These are phyloP conservation scores for Drosophila affinis DNA, from an alignment of 2,888 invertebrate species.

Conservation along the genomic window DNA sequence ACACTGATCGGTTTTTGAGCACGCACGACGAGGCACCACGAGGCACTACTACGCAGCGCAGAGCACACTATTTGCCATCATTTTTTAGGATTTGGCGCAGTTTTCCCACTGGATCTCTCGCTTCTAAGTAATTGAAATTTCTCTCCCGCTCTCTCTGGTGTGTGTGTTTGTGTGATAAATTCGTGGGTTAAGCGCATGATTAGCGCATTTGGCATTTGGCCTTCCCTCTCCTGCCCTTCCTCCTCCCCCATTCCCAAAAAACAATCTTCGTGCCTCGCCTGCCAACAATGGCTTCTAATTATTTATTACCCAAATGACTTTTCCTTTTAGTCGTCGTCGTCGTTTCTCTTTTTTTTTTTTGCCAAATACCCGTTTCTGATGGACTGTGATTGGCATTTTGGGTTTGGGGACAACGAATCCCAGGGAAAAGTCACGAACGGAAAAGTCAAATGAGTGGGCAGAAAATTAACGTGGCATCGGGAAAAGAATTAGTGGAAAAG, in stretches of 20 bases:
- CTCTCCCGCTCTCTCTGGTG: too few species aligned
- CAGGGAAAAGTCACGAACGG: conserved; percentile 11
- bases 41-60: conserved; percentile 2
- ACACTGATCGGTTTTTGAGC: conserved; percentile 80
- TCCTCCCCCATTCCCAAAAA: neutral
- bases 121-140: conserved; percentile 69
- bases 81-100: conserved; percentile 78
- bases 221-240: neutral
- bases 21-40: conserved; percentile 43
- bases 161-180: conserved; percentile 63
- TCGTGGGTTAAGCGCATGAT: conserved; percentile 74
- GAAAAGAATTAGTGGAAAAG: conserved; percentile 1
- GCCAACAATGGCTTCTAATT: conserved; percentile 55
- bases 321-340: conserved; percentile 29
- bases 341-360: neutral
- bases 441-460: conserved; percentile 1
- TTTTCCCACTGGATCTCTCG: conserved; percentile 33
- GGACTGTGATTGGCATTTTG: conserved; percentile 27
- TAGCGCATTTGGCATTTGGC: conserved; percentile 61
- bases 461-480: neutral
- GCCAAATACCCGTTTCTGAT: conserved; percentile 5
- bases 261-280: conserved; percentile 22
- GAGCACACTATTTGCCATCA: conserved; percentile 65
- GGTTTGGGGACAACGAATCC: conserved; percentile 4
- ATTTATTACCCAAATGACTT: conserved; percentile 74